phyloP scores from a whole-genome alignment of 2,888 invertebrate genomes.

The Panorpa germanica region DNA sequence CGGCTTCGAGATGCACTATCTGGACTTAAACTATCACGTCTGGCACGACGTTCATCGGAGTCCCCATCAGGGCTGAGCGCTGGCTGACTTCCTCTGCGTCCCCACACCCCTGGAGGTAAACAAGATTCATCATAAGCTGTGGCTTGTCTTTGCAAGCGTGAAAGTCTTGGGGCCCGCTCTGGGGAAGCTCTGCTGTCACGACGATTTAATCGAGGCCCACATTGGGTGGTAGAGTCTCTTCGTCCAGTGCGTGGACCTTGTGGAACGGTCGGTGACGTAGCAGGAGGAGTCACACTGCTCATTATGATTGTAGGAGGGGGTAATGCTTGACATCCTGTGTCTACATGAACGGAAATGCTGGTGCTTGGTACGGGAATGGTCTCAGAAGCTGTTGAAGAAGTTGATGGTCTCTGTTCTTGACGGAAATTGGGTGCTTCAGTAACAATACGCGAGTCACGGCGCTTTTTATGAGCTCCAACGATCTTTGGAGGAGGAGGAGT shows the following conservation, averaged over 20 bases:
- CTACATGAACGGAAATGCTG: slow-evolving; percentile 32
- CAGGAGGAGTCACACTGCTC: slow-evolving; percentile 67
- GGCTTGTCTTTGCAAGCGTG: slow-evolving; percentile 65
- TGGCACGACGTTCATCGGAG: slow-evolving; percentile 47
- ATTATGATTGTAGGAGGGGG: slow-evolving; percentile 64
- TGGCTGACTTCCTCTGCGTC: slow-evolving; percentile 63
- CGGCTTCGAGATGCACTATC: slow-evolving; percentile 65
- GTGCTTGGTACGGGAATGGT: slow-evolving; percentile 34
- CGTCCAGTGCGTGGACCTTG: slow-evolving; percentile 35
- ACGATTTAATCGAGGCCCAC: slow-evolving; percentile 39
- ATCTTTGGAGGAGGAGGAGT: slow-evolving; percentile 34
- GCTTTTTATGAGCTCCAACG: slow-evolving; percentile 40
- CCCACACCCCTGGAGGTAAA: slow-evolving; percentile 44
- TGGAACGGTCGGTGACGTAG: slow-evolving; percentile 54
- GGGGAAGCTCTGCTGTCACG: slow-evolving; percentile 52
- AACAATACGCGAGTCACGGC: slow-evolving; percentile 32
- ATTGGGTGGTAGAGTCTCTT: slow-evolving; percentile 73
- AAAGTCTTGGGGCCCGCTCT: slow-evolving; percentile 38
- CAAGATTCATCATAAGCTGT: slow-evolving; percentile 77
- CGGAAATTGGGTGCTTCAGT: slow-evolving; percentile 28
- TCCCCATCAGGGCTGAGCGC: slow-evolving; percentile 65
- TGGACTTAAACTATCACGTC: slow-evolving; percentile 76
- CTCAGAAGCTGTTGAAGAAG: slow-evolving; percentile 54
- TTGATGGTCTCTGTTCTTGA: slow-evolving; percentile 48
- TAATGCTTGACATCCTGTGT: slow-evolving; percentile 39